Percentiles rank a stretch among this genome's conserved stretches.
phyloP scores from a whole-genome alignment of 2,113 vertebrate species.

The Hypocryptadius cinnamomeus region DNA sequence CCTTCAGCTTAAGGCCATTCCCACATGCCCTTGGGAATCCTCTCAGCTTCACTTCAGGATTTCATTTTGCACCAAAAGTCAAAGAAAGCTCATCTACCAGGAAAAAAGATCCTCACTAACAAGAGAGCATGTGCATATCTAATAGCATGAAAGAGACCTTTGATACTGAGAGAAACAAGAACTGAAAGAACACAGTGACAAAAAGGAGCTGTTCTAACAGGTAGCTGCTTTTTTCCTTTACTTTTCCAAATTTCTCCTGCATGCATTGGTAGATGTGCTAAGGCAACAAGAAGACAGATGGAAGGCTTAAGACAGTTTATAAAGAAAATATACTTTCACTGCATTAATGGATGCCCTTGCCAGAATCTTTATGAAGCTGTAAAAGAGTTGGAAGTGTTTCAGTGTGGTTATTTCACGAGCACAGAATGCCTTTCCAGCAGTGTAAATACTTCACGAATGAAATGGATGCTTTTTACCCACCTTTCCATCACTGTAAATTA shows the following conservation, averaged over 20 bases:
- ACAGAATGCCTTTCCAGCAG: slow-evolving; percentile 29
- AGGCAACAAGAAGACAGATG: slow-evolving; percentile 50
- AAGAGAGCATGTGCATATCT: not conserved
- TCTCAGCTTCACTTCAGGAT: not conserved
- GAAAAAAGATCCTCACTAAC: not conserved
- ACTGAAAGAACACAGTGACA: not conserved
- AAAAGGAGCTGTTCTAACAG: not conserved
- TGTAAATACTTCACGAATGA: slow-evolving; percentile 61
- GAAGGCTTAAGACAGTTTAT: slow-evolving; percentile 45
- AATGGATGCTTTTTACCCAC: slow-evolving; percentile 61
- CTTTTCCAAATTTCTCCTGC: not conserved
- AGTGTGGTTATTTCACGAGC: slow-evolving; percentile 41
- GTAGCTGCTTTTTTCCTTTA: not conserved
- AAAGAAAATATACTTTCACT: slow-evolving; percentile 60
- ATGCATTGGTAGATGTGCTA: not conserved
- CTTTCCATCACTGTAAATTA: slow-evolving; percentile 62
- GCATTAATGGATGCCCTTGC: slow-evolving; percentile 62
- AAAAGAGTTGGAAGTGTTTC: slow-evolving; percentile 59
- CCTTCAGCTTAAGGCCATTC: not conserved
- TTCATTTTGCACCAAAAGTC: not conserved
- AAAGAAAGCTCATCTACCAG: not conserved
- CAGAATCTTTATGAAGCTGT: slow-evolving; percentile 64
- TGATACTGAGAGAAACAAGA: not conserved
- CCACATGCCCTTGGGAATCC: not conserved
- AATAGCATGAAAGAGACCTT: not conserved